Conservation (phyloP, 2,113 vertebrate genomes). For the Anhinga rufa region DNA sequence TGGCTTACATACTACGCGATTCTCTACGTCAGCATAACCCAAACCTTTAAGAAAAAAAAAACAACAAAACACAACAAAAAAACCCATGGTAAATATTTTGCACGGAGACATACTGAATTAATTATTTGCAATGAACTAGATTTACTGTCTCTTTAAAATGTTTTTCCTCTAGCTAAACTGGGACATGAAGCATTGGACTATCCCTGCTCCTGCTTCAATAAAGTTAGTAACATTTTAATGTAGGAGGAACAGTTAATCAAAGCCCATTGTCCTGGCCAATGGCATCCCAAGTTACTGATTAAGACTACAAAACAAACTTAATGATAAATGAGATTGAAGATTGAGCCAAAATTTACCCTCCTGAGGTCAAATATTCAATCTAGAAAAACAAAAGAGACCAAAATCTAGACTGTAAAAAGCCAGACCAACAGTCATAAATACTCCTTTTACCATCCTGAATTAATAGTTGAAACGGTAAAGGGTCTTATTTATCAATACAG, state of each 20-base stretch:
- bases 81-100: neutral
- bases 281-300: neutral
- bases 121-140: neutral
- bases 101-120: neutral
- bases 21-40: constrained; percentile 93
- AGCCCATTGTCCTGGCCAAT: neutral
- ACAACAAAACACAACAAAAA: neutral
- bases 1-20: constrained; percentile 84
- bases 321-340: neutral
- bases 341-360: neutral
- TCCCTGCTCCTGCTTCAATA: neutral
- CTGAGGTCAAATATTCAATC: neutral
- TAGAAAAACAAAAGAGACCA: neutral
- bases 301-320: neutral
- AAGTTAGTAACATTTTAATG: neutral
- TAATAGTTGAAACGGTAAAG: neutral
- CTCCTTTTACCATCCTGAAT: neutral
- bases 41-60: constrained; percentile 72
- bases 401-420: neutral
- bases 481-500: neutral
- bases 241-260: neutral
- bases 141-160: neutral
- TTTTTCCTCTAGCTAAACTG: neutral
- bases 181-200: neutral
- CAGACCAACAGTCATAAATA: neutral